Percentiles rank a stretch among this genome's conserved stretches.
Conservation (phyloP, 2,797 vertebrate species). For the Myotis daubentonii region DNA sequence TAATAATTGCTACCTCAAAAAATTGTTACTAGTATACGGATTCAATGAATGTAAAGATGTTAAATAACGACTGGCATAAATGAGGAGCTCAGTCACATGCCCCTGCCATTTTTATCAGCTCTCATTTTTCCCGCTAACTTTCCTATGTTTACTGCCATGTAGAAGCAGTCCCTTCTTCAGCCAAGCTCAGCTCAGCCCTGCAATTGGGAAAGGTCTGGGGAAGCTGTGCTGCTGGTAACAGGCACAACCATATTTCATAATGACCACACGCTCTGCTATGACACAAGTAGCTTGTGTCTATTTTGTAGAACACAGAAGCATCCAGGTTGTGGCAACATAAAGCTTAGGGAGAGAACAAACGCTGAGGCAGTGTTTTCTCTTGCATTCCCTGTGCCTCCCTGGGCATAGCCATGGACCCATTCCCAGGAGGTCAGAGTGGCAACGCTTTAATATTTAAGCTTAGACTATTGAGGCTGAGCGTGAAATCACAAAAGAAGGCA, state of each 20-base stretch:
- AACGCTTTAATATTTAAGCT: not conserved
- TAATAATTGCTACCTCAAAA: not conserved
- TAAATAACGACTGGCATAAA: not conserved
- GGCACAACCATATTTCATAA: not conserved
- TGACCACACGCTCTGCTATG: accelerated
- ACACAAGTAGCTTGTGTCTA: not conserved
- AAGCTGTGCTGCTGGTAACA: accelerated
- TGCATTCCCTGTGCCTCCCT: not conserved
- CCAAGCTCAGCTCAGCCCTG: accelerated
- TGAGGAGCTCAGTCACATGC: not conserved
- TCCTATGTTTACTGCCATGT: not conserved
- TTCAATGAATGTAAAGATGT: not conserved
- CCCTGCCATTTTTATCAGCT: not conserved
- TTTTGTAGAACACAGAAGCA: not conserved
- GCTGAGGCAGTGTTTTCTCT: not conserved
- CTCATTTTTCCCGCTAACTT: not conserved
- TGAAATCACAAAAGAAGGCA: not conserved
- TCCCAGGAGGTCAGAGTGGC: not conserved
- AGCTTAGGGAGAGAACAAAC: not conserved
- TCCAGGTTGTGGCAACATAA: not conserved
- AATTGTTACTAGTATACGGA: not conserved
- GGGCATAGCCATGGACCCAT: not conserved
- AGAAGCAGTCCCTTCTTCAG: not conserved
- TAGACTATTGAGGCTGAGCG: not conserved
- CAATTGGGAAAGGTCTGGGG: accelerated